These are phyloP conservation scores for Catocala fraxini DNA, from an alignment of 2,888 invertebrate species.

Conservation along the genomic window DNA sequence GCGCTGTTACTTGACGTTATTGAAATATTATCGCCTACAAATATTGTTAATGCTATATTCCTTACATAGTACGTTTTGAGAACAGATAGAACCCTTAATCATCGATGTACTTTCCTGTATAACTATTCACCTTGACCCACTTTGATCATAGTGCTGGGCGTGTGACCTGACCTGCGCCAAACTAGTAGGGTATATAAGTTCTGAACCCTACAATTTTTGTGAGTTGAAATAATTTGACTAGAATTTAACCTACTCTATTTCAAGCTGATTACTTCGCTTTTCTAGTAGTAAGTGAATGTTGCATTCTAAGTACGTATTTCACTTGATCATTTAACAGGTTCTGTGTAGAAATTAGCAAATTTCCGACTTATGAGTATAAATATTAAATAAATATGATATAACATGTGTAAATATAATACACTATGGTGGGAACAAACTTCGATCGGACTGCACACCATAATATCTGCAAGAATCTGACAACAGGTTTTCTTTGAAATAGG, in stretches of 20 bases:
- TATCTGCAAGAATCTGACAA: background rate
- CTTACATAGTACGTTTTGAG: no score
- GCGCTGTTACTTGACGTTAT: constrained; percentile 40
- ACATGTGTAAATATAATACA: background rate
- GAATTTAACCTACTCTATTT: no score
- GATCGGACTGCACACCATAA: background rate
- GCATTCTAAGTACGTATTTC: background rate
- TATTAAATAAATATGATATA: background rate
- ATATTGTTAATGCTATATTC: background rate
- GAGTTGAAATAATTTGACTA: no score
- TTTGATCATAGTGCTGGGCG: constrained; percentile 1
- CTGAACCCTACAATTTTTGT: background rate
- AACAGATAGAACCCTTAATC: no score
- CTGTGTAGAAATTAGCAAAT: background rate
- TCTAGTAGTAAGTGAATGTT: no score
- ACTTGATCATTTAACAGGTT: no score
- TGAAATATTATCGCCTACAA: constrained; percentile 28
- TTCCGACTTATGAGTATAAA: background rate
- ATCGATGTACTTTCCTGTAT: constrained; percentile 1
- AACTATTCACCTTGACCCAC: no score
- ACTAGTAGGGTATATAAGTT: constrained; percentile 11
- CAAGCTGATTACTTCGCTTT: no score
- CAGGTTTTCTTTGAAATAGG: no score
- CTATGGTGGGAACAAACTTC: background rate
- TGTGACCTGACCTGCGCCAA: constrained; percentile 9